These are phyloP conservation scores for Drosophila pseudoobscura DNA, from an alignment of 1,140 invertebrate species.

Conservation along the genomic window DNA sequence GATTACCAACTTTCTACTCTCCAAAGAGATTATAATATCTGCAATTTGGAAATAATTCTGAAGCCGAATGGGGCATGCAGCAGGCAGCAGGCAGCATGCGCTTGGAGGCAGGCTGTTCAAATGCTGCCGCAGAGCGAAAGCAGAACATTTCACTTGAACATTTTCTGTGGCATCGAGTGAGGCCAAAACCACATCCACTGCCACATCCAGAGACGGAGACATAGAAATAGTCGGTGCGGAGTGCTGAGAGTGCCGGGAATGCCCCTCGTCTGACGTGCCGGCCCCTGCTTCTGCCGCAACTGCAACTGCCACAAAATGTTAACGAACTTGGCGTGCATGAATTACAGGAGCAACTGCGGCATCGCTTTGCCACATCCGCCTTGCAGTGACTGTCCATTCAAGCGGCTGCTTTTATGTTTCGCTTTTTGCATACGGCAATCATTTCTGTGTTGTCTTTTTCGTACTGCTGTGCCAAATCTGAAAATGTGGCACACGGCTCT, in stretches of 20 bases:
- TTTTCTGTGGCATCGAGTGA: neutral
- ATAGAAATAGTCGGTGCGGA: neutral
- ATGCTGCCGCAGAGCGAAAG: conserved; percentile 55
- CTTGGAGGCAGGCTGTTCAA: conserved; percentile 1
- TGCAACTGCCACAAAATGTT: conserved; percentile 37
- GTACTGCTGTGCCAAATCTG: neutral
- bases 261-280: neutral
- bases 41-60: conserved; percentile 75
- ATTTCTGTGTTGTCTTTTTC: neutral
- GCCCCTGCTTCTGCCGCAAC: too few relatives aligned
- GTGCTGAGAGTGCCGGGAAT: neutral
- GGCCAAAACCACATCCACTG: too few relatives aligned
- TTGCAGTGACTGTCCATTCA: conserved; percentile 36
- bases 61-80: neutral
- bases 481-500: too few relatives aligned
- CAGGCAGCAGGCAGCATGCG: too few relatives aligned
- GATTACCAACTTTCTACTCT: conserved; percentile 74
- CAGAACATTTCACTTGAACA: conserved; percentile 60
- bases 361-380: conserved; percentile 29
- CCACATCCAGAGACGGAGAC: too few relatives aligned
- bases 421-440: conserved; percentile 6
- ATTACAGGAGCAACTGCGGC: conserved; percentile 37
- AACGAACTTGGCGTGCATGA: conserved; percentile 59
- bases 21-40: conserved; percentile 74
- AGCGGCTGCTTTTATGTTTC: conserved; percentile 3